These are phyloP conservation scores for Acanthosepion esculentum DNA, from an alignment of 2,888 invertebrate species.

Conservation along the genomic window DNA sequence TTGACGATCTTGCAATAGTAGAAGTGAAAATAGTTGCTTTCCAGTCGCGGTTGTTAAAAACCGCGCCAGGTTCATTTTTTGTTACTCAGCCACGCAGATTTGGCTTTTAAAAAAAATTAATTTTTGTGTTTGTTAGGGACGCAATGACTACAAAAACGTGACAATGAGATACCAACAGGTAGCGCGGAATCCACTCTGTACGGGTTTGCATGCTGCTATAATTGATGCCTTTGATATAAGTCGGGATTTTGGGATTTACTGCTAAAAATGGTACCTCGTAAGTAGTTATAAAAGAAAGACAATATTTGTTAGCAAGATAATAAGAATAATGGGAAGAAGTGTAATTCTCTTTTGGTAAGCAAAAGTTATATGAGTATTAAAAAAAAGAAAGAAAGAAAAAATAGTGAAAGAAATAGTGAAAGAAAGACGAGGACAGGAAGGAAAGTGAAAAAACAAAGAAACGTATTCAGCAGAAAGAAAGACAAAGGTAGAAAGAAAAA, in stretches of 20 bases:
- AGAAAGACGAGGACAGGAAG: neutral
- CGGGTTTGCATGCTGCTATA: too few relatives aligned
- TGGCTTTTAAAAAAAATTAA: neutral
- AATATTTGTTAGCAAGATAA: too few relatives aligned
- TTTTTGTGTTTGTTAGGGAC: neutral
- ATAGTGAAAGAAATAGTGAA: neutral
- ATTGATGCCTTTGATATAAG: too few relatives aligned
- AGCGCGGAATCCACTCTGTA: neutral
- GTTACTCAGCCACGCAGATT: neutral
- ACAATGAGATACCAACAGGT: neutral
- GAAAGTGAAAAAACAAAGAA: too few relatives aligned
- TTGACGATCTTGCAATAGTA: neutral
- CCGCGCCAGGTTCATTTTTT: neutral
- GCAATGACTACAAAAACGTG: neutral
- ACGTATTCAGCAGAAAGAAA: too few relatives aligned
- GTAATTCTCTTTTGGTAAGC: too few relatives aligned
- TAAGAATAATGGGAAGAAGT: too few relatives aligned
- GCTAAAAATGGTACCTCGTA: too few relatives aligned
- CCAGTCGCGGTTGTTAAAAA: neutral
- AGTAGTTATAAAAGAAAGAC: too few relatives aligned
- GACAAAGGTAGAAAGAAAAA: too few relatives aligned
- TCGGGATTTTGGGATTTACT: too few relatives aligned
- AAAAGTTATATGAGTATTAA: neutral
- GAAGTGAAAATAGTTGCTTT: neutral
- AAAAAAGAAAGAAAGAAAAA: neutral